Conservation (phyloP, 2,113 vertebrate species). For the Raja brachyura region DNA sequence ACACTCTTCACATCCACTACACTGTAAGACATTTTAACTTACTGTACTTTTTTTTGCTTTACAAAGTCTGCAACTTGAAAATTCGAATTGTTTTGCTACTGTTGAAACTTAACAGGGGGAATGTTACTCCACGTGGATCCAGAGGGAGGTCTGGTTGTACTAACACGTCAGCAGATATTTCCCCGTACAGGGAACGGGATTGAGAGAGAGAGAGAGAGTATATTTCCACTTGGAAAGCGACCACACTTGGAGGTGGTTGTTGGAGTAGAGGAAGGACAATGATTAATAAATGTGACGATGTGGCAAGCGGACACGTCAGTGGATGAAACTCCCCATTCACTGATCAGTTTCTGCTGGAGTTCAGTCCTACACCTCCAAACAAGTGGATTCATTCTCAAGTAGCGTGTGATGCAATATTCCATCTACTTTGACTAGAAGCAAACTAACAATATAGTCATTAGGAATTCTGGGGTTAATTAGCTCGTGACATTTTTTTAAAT, state of each 20-base stretch:
- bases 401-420: not conserved
- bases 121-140: slow-evolving; percentile 9
- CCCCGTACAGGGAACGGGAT: not conserved
- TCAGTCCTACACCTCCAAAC: no score
- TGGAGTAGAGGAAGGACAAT: not conserved
- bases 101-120: no score
- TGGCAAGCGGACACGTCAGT: no score
- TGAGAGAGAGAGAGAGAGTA: not conserved
- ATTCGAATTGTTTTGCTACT: slow-evolving; percentile 37
- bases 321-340: not conserved
- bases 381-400: not conserved
- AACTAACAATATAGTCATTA: not conserved
- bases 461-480: not conserved
- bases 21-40: slow-evolving; percentile 63
- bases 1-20: slow-evolving; percentile 85
- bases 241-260: not conserved
- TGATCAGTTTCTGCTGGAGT: no score
- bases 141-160: slow-evolving; percentile 44
- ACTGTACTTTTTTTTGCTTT: not conserved
- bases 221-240: not conserved
- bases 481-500: not conserved
- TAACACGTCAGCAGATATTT: slow-evolving; percentile 79
- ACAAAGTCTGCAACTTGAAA: not conserved
- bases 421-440: not conserved
- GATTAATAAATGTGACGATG: not conserved